These are phyloP conservation scores for Spilosoma lubricipeda DNA, from an alignment of 2,888 invertebrate genomes.

Conservation along the genomic window DNA sequence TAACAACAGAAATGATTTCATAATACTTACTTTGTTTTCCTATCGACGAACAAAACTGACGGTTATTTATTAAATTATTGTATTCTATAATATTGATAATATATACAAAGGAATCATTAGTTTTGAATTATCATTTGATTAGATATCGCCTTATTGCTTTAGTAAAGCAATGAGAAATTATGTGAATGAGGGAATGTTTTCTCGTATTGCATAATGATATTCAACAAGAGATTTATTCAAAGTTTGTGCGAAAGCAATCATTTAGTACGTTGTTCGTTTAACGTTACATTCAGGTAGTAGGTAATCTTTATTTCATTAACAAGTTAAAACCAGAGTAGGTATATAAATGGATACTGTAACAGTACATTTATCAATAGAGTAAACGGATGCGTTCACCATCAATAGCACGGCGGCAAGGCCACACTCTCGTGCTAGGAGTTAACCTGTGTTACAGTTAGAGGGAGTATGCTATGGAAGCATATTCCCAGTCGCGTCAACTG, in stretches of 20 bases:
- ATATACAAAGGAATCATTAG: background rate
- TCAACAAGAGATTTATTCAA: background rate
- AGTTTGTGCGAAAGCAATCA: background rate
- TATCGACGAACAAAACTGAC: background rate
- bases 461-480: no score
- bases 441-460: no score
- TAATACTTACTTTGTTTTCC: slow-evolving; percentile 2
- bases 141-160: background rate
- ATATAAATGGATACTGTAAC: no score
- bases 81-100: background rate
- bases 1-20: background rate
- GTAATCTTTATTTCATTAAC: no score
- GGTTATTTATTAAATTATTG: background rate
- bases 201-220: background rate
- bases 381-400: no score
- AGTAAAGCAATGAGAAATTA: background rate
- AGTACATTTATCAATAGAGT: no score
- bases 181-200: background rate
- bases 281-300: no score
- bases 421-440: no score
- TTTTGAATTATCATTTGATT: background rate
- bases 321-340: no score
- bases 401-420: no score
- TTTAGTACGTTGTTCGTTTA: background rate
- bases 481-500: no score